Percentiles rank a stretch among this genome's conserved stretches.
These are phyloP conservation scores for Valencia hispanica DNA, from an alignment of 2,797 vertebrate genomes.

Conservation along the genomic window DNA sequence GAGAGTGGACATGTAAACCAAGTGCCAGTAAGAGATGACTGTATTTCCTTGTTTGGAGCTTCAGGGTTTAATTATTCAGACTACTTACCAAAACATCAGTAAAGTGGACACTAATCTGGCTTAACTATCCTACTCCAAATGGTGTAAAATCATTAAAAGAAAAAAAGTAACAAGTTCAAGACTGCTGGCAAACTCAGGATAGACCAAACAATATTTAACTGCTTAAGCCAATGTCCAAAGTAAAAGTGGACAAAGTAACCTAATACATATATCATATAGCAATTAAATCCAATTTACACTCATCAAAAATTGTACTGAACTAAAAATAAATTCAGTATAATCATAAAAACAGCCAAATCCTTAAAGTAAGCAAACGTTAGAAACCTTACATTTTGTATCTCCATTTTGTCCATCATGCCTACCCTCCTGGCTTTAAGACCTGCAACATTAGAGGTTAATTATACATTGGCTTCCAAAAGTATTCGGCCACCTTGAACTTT, in stretches of 20 bases:
- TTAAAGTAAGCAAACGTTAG: not conserved
- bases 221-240: not conserved
- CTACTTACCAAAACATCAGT: constrained; percentile 24
- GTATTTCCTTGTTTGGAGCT: constrained; percentile 23
- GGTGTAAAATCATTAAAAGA: constrained; percentile 8
- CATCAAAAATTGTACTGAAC: too few relatives aligned
- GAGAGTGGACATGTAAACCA: constrained; percentile 13
- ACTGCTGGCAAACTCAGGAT: constrained; percentile 1
- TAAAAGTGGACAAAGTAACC: too few relatives aligned
- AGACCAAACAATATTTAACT: not conserved
- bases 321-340: not conserved
- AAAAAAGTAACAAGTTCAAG: constrained; percentile 22
- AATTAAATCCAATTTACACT: too few relatives aligned
- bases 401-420: not conserved
- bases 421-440: not conserved
- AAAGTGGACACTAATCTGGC: constrained; percentile 54
- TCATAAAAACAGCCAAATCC: not conserved
- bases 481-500: too few relatives aligned
- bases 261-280: not conserved
- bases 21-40: constrained; percentile 7
- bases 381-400: not conserved
- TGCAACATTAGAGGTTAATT: not conserved
- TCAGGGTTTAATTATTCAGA: constrained; percentile 45
- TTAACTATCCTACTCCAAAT: constrained; percentile 33
- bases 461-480: too few relatives aligned